Evolutionary conservation across 2,113 vertebrate species (phyloP), one percentile per base, ranked within the genome.

Genomic region (Cololabis saira): DNA sequence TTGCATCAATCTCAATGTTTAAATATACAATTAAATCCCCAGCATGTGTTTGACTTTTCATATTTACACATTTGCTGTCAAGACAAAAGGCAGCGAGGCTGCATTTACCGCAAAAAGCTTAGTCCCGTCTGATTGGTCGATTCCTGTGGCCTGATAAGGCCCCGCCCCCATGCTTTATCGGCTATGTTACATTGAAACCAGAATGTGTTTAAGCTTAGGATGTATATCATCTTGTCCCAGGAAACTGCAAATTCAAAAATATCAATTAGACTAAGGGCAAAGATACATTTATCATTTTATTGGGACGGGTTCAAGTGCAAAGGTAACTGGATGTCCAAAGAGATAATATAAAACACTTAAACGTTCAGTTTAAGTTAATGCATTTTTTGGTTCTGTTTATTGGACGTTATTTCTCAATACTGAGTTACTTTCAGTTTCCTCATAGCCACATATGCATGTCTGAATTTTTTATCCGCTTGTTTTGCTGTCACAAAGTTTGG

Each of bases 341-440:
- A 16, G 8, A 54, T 8, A 16, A 55, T 27, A 16, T 24, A 17
- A 47, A 47, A 30, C 45, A 2, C n/a, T 3, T 13, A n/a, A 17
- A 12, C 2, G 14, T 2, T 14, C 11, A 18, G 1, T n/a, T 45
- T 45, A 11, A 18, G 27, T 17, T 18, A 3, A 47, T 1, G 27
- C 42, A 21, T 60, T 55, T 55, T 24, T 52, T 49, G 66, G 33
- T 17, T 74, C 53, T 56, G 30, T 72, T 67, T 49, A 56, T 79
- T 68, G 51, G 68, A 37, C 48, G 42, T 53, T 58, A 27, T 67
- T 68, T 53, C 21, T 70, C 30, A 60, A 60, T 54, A 62, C 71
- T 58, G 45, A 71, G 60, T 79, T 77, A 61, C 64, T 45, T 19
- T 56, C 41, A 24, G 33, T 47, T 51, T 56, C 64, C 48, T 49